phyloP scores from a whole-genome alignment of 1,140 invertebrate genomes.

The Zaprionus ornatus region DNA sequence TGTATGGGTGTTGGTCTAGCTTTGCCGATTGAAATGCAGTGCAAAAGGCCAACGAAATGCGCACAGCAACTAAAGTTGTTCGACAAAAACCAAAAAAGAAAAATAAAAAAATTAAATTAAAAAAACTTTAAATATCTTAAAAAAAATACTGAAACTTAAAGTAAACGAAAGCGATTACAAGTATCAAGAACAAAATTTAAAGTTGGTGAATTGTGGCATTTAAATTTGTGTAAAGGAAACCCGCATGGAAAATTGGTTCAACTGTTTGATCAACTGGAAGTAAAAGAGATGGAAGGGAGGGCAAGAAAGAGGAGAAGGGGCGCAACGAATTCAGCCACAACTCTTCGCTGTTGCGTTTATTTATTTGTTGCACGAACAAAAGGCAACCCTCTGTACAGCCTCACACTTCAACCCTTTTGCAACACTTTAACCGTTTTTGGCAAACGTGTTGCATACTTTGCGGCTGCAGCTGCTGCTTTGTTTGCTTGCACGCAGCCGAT shows the following conservation, averaged over 20 bases:
- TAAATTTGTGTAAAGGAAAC: conserved; percentile 24
- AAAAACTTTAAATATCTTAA: not conserved
- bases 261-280: not conserved
- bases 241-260: conserved; percentile 41
- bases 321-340: conserved; percentile 2
- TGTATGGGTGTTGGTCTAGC: conserved; percentile 30
- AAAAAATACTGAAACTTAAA: not conserved
- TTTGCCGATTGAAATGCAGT: conserved; percentile 66
- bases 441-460: conserved; percentile 75
- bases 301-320: not conserved
- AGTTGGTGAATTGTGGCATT: not conserved
- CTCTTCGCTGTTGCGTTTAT: conserved; percentile 25
- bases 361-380: conserved; percentile 6
- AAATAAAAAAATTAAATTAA: not conserved
- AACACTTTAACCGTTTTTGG: conserved; percentile 17
- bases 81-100: not conserved
- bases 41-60: conserved; percentile 19
- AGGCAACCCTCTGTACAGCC: no score
- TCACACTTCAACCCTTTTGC: not conserved
- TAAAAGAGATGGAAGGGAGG: not conserved
- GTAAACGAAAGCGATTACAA: not conserved
- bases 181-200: not conserved
- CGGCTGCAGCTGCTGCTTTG: conserved; percentile 61
- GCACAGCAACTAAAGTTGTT: conserved; percentile 3
- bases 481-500: conserved; percentile 6